A percentile compares a stretch with the other conserved stretches of the same genome.
phyloP scores from a whole-genome alignment of 2,113 vertebrate species.

The Rattus norvegicus region DNA sequence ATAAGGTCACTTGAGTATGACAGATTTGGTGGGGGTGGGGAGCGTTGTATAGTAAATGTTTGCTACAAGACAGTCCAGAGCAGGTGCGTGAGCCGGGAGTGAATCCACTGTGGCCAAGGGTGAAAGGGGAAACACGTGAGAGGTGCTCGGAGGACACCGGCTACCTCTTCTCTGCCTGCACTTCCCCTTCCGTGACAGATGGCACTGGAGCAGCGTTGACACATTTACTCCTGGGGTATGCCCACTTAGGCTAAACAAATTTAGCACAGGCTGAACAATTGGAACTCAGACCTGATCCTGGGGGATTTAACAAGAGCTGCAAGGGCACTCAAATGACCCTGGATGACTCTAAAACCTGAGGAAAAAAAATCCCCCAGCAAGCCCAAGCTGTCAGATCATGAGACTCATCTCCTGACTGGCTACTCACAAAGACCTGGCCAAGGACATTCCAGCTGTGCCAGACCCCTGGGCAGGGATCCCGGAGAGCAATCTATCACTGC shows the following conservation, averaged over 20 bases:
- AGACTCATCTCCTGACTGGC: slow-evolving; percentile 67
- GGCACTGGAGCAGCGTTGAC: not conserved
- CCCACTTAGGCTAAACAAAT: not conserved
- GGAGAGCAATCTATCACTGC: not conserved
- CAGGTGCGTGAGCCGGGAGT: not conserved
- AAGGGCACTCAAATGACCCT: slow-evolving; percentile 65
- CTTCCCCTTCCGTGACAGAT: not conserved
- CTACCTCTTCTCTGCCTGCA: not conserved
- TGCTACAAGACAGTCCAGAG: not conserved
- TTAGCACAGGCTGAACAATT: slow-evolving; percentile 4
- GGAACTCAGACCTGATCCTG: slow-evolving; percentile 4
- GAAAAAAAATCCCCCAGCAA: slow-evolving; percentile 42
- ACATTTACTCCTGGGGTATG: not conserved
- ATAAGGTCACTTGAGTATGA: not conserved
- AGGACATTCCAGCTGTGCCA: slow-evolving; percentile 76
- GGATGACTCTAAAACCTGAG: slow-evolving; percentile 69
- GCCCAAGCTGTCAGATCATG: slow-evolving; percentile 67
- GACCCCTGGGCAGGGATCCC: slow-evolving; percentile 21
- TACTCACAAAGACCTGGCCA: slow-evolving; percentile 68
- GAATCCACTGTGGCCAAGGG: not conserved
- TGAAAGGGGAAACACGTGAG: too few relatives aligned
- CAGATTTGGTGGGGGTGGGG: not conserved
- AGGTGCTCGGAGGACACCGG: not conserved
- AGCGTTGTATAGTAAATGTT: not conserved
- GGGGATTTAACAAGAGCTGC: not conserved